Base-by-base conservation (phyloP, 2,888 invertebrate genomes). In the Archips xylosteana region DNA sequence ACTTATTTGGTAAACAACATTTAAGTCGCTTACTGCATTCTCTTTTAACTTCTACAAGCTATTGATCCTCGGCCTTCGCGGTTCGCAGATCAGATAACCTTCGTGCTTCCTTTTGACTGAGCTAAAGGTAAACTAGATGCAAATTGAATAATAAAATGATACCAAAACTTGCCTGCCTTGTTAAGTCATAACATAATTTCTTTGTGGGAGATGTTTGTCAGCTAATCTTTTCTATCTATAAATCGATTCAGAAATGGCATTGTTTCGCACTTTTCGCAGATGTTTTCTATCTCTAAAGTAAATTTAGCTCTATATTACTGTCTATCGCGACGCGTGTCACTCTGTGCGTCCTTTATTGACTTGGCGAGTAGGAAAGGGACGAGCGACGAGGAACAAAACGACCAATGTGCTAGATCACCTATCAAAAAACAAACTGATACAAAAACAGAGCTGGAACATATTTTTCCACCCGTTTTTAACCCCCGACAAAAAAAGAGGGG, bases 11-110 rank as follows among this genome's bases (percentile, higher is more conserved):
- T 51, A 15, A 51, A 51, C 6, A 15, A 51, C n/a, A 15, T 15
- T 51, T 13, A 51, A 32, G 32, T 10, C 12, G 34, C 45, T 10
- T 9, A 45, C 45, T 45, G 45, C 36, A 36, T 60, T 59, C 57
- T 59, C 23, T 59, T 36, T 36, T 36, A n/a, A 36, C 34, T 60
- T 60, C 34, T 60, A 36, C 13, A 23, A 60, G 36, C 59, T 57
- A 15, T 34, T 34, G 70, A 63, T 70, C 57, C 59, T 71, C 49
- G 59, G 39, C 71, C 64, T 59, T 71, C 71, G 64, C 59, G 59
- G 39, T 49, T 36, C 32, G 47, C 59, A 12, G 59, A 39, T 47
- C 57, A 36, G 47, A 36, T 47, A 36, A 60, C 60, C 60, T 70
- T 42, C 34, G 15, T 70, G 70, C 45, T 62, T 70, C 70, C 54